Base-by-base conservation (phyloP, 2,888 invertebrate genomes). In the Cheilosia pagana region DNA sequence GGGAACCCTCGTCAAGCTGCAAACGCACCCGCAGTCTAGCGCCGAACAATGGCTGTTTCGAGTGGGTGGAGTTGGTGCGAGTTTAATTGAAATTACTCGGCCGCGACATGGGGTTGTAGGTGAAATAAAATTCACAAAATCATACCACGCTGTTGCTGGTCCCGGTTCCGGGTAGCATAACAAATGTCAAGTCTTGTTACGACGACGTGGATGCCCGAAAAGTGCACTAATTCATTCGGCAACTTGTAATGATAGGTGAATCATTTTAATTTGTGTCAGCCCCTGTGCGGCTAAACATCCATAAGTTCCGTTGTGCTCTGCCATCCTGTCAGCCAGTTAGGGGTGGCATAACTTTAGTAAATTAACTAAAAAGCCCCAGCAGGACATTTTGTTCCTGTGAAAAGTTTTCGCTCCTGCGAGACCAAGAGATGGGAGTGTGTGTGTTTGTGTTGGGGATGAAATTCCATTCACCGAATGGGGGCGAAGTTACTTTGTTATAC, bases 261-360 rank as follows among this genome's bases (percentile, higher is more conserved):
- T 81, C 65, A 76, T 65, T 71, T 76, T 65, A 81, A 81, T 81
- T 81, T 70, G 41, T 12, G 57, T 45, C 16, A 63, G 39, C 21
- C 52, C 52, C 52, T 43, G 45, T 63, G 65, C 31, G 76, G 45
- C 70, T 65, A 71, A 65, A 41, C 45, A 60, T 70, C 57, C 81
- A 76, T 70, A 57, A 43, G 65, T 68, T 62, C 50, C 21, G 41
- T 59, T 14, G n/a, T 35, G 35, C 35, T 35, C 12, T 35, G 35
- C 12, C 19, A 16, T 23, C 10, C 19, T 23, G 6, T 16, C 41
- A 19, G 12, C 25, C 23, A 16, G 7, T 4, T n/a, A n/a, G 39
- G 35, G 14, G n/a, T 16, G 14, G 21, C 10, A 59, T 23, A 57
- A 23, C 53, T 81, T 52, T 57, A 57, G 21, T 57, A 81, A 76